phyloP scores from a whole-genome alignment of 2,888 invertebrate species.

The Antitype chi region DNA sequence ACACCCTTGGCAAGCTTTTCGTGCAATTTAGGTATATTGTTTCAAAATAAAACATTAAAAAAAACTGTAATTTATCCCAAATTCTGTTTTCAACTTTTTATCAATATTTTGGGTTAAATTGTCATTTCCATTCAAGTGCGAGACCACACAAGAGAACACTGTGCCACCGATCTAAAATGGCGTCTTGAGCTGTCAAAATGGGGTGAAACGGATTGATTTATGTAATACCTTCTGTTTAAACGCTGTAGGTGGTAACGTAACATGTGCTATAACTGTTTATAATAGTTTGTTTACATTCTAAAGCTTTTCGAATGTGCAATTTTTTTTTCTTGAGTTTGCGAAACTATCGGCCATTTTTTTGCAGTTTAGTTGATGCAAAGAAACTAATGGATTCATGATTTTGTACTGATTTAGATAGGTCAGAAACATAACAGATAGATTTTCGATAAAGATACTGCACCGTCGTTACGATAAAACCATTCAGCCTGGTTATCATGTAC shows the following conservation, averaged over 20 bases:
- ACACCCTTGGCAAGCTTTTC: neutral
- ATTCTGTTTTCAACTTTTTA: constrained; percentile 20
- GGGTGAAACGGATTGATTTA: constrained; percentile 68
- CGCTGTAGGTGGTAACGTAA: constrained; percentile 67
- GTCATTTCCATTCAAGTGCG: constrained; percentile 36
- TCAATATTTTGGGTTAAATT: constrained; percentile 30
- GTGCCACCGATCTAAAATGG: constrained; percentile 71
- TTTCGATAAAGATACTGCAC: neutral
- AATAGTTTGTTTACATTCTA: constrained; percentile 56
- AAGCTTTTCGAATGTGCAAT: constrained; percentile 19
- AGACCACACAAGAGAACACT: constrained; percentile 76
- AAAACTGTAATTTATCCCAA: neutral
- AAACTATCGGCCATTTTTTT: constrained; percentile 19
- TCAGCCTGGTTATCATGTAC: neutral
- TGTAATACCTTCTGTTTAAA: constrained; percentile 50
- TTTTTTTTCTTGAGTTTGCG: neutral
- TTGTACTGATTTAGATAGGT: too few relatives aligned
- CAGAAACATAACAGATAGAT: neutral
- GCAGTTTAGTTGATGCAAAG: neutral
- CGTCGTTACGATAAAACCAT: neutral
- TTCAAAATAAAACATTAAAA: neutral
- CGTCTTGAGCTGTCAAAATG: constrained; percentile 70
- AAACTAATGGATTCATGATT: neutral
- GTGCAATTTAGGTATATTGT: neutral
- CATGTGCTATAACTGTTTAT: constrained; percentile 46